Conservation (phyloP, 2,113 vertebrate species). For the Empidonax traillii region DNA sequence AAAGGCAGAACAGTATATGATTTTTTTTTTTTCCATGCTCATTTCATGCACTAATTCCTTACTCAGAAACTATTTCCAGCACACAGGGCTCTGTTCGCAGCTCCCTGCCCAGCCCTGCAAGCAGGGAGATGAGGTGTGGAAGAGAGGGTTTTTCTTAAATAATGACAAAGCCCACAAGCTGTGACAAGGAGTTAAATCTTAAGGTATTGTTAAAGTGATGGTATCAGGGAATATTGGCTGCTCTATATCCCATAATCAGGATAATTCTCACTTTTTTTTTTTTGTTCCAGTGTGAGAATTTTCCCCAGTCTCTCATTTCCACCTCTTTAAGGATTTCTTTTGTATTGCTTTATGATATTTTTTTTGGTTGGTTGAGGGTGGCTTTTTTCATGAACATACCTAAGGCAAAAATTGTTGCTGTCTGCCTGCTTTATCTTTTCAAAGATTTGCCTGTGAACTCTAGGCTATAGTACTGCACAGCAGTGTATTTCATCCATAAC, state of each 20-base stretch:
- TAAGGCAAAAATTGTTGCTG: neutral
- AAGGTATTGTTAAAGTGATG: neutral
- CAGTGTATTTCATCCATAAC: neutral
- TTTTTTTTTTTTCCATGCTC: slow-evolving; percentile 2
- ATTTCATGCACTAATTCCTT: slow-evolving; percentile 40
- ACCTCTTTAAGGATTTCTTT: neutral
- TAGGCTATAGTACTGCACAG: neutral
- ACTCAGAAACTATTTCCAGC: neutral
- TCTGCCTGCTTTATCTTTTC: neutral
- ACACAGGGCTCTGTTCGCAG: neutral
- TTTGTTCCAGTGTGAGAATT: neutral
- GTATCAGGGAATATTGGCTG: neutral
- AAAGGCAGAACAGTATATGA: slow-evolving; percentile 30
- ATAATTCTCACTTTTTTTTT: neutral
- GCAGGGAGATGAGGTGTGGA: neutral
- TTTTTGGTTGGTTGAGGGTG: neutral
- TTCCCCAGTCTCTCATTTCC: neutral
- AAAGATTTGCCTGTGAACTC: neutral
- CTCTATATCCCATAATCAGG: neutral
- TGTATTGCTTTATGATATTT: neutral
- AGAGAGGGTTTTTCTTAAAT: neutral
- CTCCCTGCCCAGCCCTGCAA: neutral
- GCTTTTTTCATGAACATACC: neutral
- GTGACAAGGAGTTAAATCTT: neutral
- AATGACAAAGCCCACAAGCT: neutral